phyloP scores from a whole-genome alignment of 2,797 vertebrate genomes.

The Macropodus opercularis region DNA sequence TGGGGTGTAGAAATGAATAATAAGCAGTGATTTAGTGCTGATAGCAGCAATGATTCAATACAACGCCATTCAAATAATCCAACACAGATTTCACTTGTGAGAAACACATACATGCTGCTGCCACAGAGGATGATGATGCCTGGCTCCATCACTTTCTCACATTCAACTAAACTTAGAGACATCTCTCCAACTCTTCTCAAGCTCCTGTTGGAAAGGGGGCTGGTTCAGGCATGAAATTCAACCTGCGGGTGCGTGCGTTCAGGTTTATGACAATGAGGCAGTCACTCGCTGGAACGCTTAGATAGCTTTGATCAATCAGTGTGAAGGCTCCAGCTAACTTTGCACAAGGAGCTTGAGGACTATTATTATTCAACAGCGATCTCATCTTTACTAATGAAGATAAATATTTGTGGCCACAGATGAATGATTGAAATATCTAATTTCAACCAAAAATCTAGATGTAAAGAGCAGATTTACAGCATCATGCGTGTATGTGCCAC shows the following conservation, averaged over 20 bases:
- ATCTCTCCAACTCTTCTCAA: constrained; percentile 16
- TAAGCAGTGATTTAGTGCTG: constrained; percentile 6
- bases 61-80: constrained; percentile 21
- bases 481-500: constrained; percentile 2
- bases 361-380: too few relatives aligned
- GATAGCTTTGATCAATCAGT: not conserved
- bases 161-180: constrained; percentile 53
- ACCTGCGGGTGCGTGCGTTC: constrained; percentile 35
- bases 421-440: not conserved
- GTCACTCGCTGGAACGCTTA: not conserved
- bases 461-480: constrained; percentile 18
- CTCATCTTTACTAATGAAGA: constrained; percentile 10
- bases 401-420: constrained; percentile 1
- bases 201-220: constrained; percentile 16
- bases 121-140: constrained; percentile 10
- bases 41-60: constrained; percentile 6
- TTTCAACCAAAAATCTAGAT: not conserved
- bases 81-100: constrained; percentile 18
- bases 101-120: constrained; percentile 1
- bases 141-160: constrained; percentile 21
- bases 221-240: constrained; percentile 42
- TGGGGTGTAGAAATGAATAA: constrained; percentile 34
- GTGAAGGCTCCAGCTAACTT: not conserved
- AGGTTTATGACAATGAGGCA: not conserved
- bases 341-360: not conserved